Percentiles rank a stretch among this genome's conserved stretches.
phyloP scores from a whole-genome alignment of 2,113 vertebrate genomes.

The Trichechus manatus region DNA sequence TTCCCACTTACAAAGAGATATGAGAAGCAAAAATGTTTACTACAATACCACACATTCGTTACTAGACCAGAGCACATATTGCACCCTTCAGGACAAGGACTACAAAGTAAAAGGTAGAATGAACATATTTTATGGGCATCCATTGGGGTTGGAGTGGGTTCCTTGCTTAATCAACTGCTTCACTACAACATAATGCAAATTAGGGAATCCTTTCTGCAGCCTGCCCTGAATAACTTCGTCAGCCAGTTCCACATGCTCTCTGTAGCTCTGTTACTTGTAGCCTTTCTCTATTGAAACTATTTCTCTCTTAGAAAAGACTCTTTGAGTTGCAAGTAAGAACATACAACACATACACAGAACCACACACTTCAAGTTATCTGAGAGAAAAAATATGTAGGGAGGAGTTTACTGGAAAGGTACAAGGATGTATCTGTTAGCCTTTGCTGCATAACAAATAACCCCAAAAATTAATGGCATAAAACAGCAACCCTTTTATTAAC shows the following conservation, averaged over 20 bases:
- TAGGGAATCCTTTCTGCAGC: neutral
- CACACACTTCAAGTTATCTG: neutral
- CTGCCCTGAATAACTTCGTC: neutral
- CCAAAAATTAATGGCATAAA: slow-evolving; percentile 35
- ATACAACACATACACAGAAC: slow-evolving; percentile 22
- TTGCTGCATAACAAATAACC: slow-evolving; percentile 26
- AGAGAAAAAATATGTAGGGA: neutral
- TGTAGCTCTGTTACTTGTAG: neutral
- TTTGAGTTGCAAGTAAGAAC: slow-evolving; percentile 19
- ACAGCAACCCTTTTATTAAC: neutral
- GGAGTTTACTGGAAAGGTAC: neutral
- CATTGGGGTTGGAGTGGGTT: neutral
- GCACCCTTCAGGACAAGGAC: neutral
- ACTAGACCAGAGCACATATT: neutral
- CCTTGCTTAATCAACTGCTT: neutral
- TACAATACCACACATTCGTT: neutral
- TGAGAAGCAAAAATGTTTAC: neutral
- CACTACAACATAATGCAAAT: neutral
- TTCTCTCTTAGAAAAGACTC: slow-evolving; percentile 35
- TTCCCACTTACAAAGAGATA: neutral
- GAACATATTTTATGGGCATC: neutral
- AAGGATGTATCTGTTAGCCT: neutral
- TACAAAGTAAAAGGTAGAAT: neutral
- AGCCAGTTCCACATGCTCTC: neutral
- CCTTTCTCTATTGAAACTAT: neutral